Evolutionary conservation across 2,113 vertebrate genomes (phyloP).

Genomic region (Actinemys pallida): DNA sequence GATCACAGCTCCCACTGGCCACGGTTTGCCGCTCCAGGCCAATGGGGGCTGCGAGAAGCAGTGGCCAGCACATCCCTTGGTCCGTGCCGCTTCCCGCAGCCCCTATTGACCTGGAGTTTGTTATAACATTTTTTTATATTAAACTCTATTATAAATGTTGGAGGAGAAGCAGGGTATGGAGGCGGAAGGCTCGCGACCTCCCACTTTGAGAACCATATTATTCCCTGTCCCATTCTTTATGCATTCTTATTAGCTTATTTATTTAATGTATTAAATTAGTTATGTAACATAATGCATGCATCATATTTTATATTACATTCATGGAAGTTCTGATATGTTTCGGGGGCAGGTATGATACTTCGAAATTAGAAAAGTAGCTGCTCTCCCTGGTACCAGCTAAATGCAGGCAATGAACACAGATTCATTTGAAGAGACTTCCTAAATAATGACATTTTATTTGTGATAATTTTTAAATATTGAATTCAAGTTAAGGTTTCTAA

Average conservation of each 20-base stretch:
- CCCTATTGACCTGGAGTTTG: no score
- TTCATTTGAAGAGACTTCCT: neutral
- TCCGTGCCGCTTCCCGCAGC: no score
- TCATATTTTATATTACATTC: neutral
- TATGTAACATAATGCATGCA: neutral
- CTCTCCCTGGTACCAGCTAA: neutral
- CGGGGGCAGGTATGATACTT: neutral
- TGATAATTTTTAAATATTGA: neutral
- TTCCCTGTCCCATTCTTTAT: neutral
- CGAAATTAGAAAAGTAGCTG: neutral
- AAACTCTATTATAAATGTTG: no score
- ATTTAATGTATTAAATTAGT: neutral
- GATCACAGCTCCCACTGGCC: no score
- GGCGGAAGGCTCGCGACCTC: no score
- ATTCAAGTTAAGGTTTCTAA: neutral
- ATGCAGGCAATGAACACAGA: neutral
- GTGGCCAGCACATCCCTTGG: no score
- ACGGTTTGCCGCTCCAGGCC: no score
- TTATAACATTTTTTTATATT: no score
- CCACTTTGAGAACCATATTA: neutral
- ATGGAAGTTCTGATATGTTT: neutral
- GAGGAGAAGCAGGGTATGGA: no score
- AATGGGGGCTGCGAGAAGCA: no score
- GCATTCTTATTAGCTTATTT: neutral
- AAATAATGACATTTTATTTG: neutral